These are phyloP conservation scores for Lasioglossum zephyrum DNA, from an alignment of 2,888 invertebrate species.

Conservation along the genomic window DNA sequence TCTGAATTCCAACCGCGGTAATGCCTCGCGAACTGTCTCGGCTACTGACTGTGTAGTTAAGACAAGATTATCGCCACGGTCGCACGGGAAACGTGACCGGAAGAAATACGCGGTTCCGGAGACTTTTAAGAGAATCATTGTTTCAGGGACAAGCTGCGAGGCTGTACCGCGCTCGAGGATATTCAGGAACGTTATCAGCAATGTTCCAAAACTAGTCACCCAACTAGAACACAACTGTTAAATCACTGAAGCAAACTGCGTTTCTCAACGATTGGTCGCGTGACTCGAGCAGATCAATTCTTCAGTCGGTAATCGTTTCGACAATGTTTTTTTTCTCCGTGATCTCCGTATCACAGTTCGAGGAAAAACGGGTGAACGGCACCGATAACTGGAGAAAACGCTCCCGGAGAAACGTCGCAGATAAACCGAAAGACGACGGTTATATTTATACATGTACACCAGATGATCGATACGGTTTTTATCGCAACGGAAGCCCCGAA, in stretches of 20 bases:
- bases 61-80: slow-evolving; percentile 4
- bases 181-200: background rate
- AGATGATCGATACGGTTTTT: slow-evolving; percentile 54
- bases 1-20: slow-evolving; percentile 32
- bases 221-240: background rate
- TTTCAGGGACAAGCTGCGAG: background rate
- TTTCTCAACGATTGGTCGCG: background rate
- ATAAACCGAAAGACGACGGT: slow-evolving; percentile 61
- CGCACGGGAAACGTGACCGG: background rate
- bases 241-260: background rate
- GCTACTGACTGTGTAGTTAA: background rate
- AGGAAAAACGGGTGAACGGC: slow-evolving; percentile 72
- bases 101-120: slow-evolving; percentile 4
- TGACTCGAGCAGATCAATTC: slow-evolving; percentile 25
- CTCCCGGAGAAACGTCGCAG: slow-evolving; percentile 35
- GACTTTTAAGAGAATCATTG: background rate
- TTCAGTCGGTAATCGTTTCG: slow-evolving; percentile 49
- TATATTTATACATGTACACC: slow-evolving; percentile 46
- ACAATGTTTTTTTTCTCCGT: slow-evolving; percentile 29
- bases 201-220: background rate
- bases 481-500: slow-evolving; percentile 62
- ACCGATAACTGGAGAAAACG: slow-evolving; percentile 63
- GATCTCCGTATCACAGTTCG: slow-evolving; percentile 47
- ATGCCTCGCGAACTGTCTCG: background rate
- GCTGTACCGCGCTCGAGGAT: background rate